Conservation (phyloP, 1,140 invertebrate species). For the Drosophila nannoptera region DNA sequence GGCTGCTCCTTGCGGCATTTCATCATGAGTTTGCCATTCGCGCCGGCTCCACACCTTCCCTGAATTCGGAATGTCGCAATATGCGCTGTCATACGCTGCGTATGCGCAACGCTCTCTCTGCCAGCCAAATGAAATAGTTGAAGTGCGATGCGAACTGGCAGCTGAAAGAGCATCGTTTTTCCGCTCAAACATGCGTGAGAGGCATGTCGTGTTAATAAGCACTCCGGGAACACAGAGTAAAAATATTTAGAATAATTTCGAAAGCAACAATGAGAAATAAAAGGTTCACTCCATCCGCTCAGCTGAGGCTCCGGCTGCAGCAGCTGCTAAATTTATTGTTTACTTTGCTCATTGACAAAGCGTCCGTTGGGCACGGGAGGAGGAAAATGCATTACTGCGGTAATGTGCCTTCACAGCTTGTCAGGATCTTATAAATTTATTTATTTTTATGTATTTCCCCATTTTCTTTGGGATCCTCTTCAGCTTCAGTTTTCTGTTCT, state of each 20-base stretch:
- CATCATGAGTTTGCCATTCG: conserved; percentile 24
- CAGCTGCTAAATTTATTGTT: background rate
- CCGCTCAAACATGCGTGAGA: background rate
- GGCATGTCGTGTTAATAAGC: too few species aligned
- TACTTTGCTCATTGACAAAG: conserved; percentile 11
- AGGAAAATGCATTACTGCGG: conserved; percentile 39
- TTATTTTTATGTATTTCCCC: conserved; percentile 27
- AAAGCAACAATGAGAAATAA: background rate
- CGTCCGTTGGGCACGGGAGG: background rate
- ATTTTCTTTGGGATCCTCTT: conserved; percentile 33
- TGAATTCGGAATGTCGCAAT: conserved; percentile 30
- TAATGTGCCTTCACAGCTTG: conserved; percentile 60
- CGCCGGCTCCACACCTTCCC: background rate
- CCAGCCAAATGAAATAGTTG: conserved; percentile 10
- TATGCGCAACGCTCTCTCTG: conserved; percentile 41
- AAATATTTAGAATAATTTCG: too few species aligned
- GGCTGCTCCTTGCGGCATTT: conserved; percentile 41
- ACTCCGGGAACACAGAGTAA: too few species aligned
- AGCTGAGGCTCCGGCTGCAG: too few species aligned
- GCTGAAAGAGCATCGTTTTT: background rate
- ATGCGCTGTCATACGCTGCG: conserved; percentile 42
- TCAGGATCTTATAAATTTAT: conserved; percentile 46
- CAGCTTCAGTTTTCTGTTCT: background rate
- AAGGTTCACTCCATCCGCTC: background rate
- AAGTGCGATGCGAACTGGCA: too few species aligned